Evolutionary conservation across 2,888 invertebrate genomes (phyloP), one percentile per base, ranked within the genome.

Genomic region (Cylloceria caligata): DNA sequence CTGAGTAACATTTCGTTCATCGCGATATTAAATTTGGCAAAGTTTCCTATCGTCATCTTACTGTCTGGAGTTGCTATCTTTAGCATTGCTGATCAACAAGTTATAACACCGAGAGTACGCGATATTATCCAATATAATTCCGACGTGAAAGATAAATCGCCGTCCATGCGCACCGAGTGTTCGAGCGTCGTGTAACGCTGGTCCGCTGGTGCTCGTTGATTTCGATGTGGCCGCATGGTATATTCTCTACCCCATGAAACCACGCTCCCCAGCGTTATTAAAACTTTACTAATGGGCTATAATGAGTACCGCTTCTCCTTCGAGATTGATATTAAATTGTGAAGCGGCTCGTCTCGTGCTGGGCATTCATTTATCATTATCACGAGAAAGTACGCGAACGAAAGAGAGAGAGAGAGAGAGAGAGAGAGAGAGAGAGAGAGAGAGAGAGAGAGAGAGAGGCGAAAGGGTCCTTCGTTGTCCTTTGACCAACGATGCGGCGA

Each of bases 241-340:
- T 76, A 57, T 68, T 55, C 57, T 68, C 62, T 36, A 68, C 21
- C 65, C 55, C 39, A 34, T 62, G 24, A 57, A 60, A 49, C 60
- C 65, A 69, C 80, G 76, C 57, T 80, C 83, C 74, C 81, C 86
- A 83, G 86, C 87, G 88, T 90, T 90, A 90, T 90, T 89, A 90
- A 91, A 91, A 91, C 87, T 90, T 89, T 87, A 86, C 89, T 89
- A 89, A 91, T 91, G 88, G 88, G 85, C 88, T 86, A 86, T 90
- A 90, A 91, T 90, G 89, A 89, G 89, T 86, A 87, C 86, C 86
- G 88, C 83, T 84, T 84, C 84, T 80, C 85, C 84, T 83, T 76
- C 79, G 83, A 85, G 88, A 89, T 89, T 89, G 89, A 90, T 89
- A 90, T 90, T 90, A 90, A 89, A 90, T 89, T 87, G 88, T 88